Conservation (phyloP, 2,113 vertebrate species). For the Ivindomyrus marchei region DNA sequence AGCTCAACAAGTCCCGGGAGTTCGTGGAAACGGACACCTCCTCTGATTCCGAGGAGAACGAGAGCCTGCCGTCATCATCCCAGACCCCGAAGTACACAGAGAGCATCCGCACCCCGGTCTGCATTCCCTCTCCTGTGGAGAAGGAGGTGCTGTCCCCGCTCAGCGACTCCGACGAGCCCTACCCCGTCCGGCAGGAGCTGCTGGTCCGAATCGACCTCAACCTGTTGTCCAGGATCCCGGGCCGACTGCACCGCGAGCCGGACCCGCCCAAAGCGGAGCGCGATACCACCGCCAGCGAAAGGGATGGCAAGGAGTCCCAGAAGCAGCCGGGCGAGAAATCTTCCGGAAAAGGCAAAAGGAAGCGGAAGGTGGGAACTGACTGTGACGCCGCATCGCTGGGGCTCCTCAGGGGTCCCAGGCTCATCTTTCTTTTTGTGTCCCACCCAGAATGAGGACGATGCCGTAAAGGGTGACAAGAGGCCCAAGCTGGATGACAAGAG, state of each 20-base stretch:
- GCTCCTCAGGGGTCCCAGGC: neutral
- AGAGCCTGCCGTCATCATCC: conserved; percentile 88
- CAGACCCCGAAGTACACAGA: conserved; percentile 93
- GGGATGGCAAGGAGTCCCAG: conserved; percentile 74
- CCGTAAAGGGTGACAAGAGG: conserved; percentile 80
- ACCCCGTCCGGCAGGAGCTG: conserved; percentile 62
- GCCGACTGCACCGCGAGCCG: conserved; percentile 81
- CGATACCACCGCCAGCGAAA: conserved; percentile 70
- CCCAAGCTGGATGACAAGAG: conserved; percentile 83
- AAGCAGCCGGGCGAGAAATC: conserved; percentile 79
- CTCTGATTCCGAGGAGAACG: conserved; percentile 93
- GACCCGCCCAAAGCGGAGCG: conserved; percentile 74
- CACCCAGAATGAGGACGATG: conserved; percentile 79
- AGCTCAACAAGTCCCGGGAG: conserved; percentile 88
- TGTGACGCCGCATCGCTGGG: neutral
- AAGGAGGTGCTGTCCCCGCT: conserved; percentile 91
- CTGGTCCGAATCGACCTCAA: conserved; percentile 95
- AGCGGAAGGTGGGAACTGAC: conserved; percentile 75
- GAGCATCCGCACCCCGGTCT: conserved; percentile 83
- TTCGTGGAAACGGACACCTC: conserved; percentile 92
- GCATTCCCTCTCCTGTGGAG: conserved; percentile 93
- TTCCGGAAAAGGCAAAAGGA: conserved; percentile 85
- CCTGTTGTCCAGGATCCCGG: conserved; percentile 84
- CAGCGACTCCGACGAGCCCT: conserved; percentile 87
- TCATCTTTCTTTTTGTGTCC: neutral